Base-by-base conservation (phyloP, 1,140 invertebrate genomes). In the Teleogryllus occipitalis region DNA sequence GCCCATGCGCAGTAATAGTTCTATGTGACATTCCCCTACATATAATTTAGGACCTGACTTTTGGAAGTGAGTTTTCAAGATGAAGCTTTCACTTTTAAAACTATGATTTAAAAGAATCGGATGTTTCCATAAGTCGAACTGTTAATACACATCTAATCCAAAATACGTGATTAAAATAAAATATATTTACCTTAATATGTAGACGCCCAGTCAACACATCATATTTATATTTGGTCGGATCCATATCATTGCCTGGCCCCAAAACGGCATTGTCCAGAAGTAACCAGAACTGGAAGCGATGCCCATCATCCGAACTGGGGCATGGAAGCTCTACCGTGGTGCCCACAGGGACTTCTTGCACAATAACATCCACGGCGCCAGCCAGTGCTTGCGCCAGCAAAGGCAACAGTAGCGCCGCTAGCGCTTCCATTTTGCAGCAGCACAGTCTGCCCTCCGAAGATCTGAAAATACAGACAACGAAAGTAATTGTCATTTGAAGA, bases 201-300 rank as follows among this genome's bases (percentile, higher is more conserved):
- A 92, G 87, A 82, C 88, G 90, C 81, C 91, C 91, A 75, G 90
- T 90, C 54, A 92, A 85, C 7, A 92, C 90, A 86, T 92, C 89
- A 86, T 92, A 92, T 83, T 92, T 91, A 82, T 91, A 92, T 87
- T 92, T 92, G 10, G 86, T 86, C 81, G 86, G 85, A 86, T 92
- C 87, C 81, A 88, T 86, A 47, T 84, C 80, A 87, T 91, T 91
- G 72, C 89, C 89, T 72, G 91, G 91, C 7, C 91, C 90, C 80
- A 92, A 89, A 22, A 92, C 85, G 46, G 83, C 81, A 82, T 87
- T 86, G 78, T 89, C 87, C 79, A 88, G 86, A 78, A 92, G 84
- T 82, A 91, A 86, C 91, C 91, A 92, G 83, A 91, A 91, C 87
- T 91, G 88, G 82, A 92, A 92, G 82, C 90, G 88, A 84, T 92